These are phyloP conservation scores for Otus sunia DNA, from an alignment of 2,113 vertebrate species.

Conservation along the genomic window DNA sequence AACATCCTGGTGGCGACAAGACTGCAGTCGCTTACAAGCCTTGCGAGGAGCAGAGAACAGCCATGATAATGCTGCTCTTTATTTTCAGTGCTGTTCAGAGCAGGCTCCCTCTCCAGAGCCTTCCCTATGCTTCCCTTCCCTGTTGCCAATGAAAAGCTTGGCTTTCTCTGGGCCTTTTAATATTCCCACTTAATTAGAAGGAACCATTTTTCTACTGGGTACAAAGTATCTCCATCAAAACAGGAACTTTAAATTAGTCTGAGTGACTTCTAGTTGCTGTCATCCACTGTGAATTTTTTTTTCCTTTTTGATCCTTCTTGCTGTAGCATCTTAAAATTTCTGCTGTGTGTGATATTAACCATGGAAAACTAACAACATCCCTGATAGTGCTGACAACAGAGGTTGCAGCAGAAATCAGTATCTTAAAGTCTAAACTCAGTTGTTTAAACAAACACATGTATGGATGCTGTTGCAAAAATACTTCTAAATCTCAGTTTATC, in stretches of 20 bases:
- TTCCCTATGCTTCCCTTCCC: constrained; percentile 39
- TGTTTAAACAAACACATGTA: background rate
- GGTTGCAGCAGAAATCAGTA: background rate
- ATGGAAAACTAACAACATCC: background rate
- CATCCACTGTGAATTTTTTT: background rate
- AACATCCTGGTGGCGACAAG: constrained; percentile 75
- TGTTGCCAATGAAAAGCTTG: background rate
- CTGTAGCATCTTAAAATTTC: background rate
- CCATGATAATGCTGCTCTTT: constrained; percentile 71
- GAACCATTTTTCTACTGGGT: background rate
- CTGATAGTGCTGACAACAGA: background rate
- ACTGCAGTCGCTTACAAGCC: constrained; percentile 56
- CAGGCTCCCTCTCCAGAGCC: constrained; percentile 37
- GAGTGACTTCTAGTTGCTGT: background rate
- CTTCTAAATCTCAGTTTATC: background rate
- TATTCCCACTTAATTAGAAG: background rate
- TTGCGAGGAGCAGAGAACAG: constrained; percentile 48
- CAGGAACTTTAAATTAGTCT: background rate
- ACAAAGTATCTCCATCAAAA: background rate
- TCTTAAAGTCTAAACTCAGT: background rate
- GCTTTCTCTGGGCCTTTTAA: constrained; percentile 24
- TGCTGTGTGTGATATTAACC: background rate
- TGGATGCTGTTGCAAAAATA: background rate
- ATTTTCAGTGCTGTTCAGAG: constrained; percentile 49
- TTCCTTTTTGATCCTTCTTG: background rate